phyloP scores from a whole-genome alignment of 64 coral and sea anemone genomes.

The Pachyseris speciosa region DNA sequence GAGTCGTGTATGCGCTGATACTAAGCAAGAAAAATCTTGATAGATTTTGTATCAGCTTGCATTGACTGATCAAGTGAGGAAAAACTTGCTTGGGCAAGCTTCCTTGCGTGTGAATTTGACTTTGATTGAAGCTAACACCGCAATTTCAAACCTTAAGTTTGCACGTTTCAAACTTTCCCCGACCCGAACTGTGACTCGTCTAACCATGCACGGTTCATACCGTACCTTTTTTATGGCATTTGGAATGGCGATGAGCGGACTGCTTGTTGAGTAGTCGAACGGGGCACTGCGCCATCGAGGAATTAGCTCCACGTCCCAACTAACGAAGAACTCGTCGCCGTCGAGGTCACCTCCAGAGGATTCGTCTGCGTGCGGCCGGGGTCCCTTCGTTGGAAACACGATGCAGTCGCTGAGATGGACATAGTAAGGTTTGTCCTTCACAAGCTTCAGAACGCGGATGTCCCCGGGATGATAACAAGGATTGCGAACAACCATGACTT shows the following conservation, averaged over 20 bases:
- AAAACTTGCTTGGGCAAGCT: no score
- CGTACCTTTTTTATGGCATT: neutral
- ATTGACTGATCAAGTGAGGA: no score
- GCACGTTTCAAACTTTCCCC: no score
- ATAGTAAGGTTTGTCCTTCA: conserved; percentile 13
- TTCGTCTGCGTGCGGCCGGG: conserved; percentile 57
- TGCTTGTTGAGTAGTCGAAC: conserved; percentile 33
- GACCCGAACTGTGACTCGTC: no score
- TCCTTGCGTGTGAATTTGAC: no score
- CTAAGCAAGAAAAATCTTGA: no score
- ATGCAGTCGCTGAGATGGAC: conserved; percentile 67
- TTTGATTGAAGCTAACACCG: no score
- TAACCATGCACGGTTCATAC: no score
- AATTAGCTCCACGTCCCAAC: conserved; percentile 63
- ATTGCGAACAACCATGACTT: conserved; percentile 66
- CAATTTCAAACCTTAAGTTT: no score
- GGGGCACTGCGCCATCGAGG: conserved; percentile 25
- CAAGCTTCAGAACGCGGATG: conserved; percentile 55
- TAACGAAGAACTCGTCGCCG: conserved; percentile 69
- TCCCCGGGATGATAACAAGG: conserved; percentile 65
- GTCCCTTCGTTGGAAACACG: conserved; percentile 60
- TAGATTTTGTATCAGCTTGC: no score
- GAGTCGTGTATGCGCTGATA: no score
- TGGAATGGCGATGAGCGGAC: conserved; percentile 11
- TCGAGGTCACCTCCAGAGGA: conserved; percentile 72